Percentiles rank a stretch among this genome's conserved stretches.
phyloP scores from a whole-genome alignment of 2,888 invertebrate genomes.

The Erpobdella octoculata region DNA sequence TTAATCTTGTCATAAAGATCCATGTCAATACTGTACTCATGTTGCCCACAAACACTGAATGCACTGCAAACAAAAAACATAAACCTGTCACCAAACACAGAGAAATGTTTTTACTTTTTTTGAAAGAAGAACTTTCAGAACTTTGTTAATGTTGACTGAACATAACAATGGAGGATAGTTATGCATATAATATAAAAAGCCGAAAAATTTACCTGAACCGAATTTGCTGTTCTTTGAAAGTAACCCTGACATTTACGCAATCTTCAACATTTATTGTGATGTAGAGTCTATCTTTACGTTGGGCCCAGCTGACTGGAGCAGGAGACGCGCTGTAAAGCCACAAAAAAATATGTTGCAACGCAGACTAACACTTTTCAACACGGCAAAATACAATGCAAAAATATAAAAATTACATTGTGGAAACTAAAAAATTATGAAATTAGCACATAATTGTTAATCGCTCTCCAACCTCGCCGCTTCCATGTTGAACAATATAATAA shows the following conservation, averaged over 20 bases:
- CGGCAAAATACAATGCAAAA: background rate
- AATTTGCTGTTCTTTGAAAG: slow-evolving; percentile 60
- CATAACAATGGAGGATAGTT: background rate
- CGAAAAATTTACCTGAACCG: slow-evolving; percentile 60
- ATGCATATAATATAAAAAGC: background rate
- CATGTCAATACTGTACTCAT: slow-evolving; percentile 77
- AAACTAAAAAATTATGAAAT: background rate
- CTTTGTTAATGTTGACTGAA: too few relatives aligned
- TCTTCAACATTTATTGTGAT: slow-evolving; percentile 84
- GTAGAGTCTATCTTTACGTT: slow-evolving; percentile 71
- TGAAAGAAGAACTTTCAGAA: too few relatives aligned
- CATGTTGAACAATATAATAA: background rate
- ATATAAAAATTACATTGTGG: background rate
- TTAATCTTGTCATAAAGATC: slow-evolving; percentile 74
- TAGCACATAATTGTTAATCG: background rate
- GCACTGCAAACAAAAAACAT: slow-evolving; percentile 60
- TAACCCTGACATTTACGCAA: slow-evolving; percentile 69
- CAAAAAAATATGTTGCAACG: too few relatives aligned
- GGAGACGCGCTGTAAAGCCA: background rate
- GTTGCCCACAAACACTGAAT: slow-evolving; percentile 72
- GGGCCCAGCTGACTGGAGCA: slow-evolving; percentile 84
- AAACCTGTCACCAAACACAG: too few relatives aligned
- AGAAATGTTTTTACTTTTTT: too few relatives aligned
- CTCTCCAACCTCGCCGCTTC: background rate
- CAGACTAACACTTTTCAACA: too few relatives aligned